Base-by-base conservation (phyloP, 2,113 vertebrate species). In the Cryptotis parvus region DNA sequence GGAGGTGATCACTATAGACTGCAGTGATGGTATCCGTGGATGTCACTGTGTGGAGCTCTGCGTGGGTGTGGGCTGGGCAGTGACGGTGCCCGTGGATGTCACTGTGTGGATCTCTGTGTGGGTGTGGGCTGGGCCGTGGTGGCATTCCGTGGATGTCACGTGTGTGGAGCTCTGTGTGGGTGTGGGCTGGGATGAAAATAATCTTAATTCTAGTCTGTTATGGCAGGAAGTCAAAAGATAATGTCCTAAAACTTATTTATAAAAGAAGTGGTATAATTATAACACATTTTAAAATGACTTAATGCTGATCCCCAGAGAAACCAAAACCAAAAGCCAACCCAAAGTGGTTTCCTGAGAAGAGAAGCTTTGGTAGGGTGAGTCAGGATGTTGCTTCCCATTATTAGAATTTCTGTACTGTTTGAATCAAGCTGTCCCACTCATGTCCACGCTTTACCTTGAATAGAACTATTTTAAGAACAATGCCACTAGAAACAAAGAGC, bases 401-500 rank as follows among this genome's bases (percentile, higher is more conserved):
- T 68, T 22, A 76, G 22, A 6, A 41, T 8, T 43, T 87, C 26
- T 58, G 1, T 43, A 26, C 29, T 20, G 14, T 88, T 84, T 39
- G 33, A 83, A 63, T 84, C 1, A 15, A 87, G 55, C 91, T 49
- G 37, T 94, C 16, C 22, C 31, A 66, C 61, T 11, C 43, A 55
- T 79, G 41, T 58, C 66, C 72, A 33, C 70, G 11, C 83, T 92
- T 90, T 79, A 39, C n/a, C 88, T 90, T 83, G 41, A n/a, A 68
- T 76, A 92, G n/a, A 63, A 49, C 77, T n/a, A 58, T 68, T 93
- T 79, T 29, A 45, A 91, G 39, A 81, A 45, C 3, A 78, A n/a
- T n/a, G n/a, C n/a, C n/a, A n/a, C n/a, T n/a, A 6, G 89, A 75
- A 83, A 80, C 35, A 81, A 69, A 87, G 83, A 33, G 58, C 49